These are phyloP conservation scores for Drosophila ustulata DNA, from an alignment of 2,888 invertebrate species.

Conservation along the genomic window DNA sequence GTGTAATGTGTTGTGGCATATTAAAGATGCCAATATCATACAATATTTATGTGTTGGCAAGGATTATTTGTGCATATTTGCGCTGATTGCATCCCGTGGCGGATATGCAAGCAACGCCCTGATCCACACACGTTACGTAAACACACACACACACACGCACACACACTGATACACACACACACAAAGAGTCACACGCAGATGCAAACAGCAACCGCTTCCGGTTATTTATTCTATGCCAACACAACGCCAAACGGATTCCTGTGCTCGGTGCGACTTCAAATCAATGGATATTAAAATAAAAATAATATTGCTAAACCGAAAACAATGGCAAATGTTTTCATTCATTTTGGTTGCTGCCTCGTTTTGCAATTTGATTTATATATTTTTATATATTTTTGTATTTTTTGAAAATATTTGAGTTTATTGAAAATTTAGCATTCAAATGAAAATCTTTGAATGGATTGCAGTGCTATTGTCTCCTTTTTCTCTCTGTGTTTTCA, in stretches of 20 bases:
- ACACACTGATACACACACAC: constrained; percentile 10
- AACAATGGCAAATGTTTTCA: constrained; percentile 5
- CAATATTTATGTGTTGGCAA: constrained; percentile 56
- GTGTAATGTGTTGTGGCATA: constrained; percentile 3
- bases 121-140: constrained; percentile 17
- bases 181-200: neutral
- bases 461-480: neutral
- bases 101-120: constrained; percentile 42
- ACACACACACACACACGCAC: constrained; percentile 18
- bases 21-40: constrained; percentile 36
- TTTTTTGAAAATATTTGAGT: constrained; percentile 3
- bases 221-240: constrained; percentile 42
- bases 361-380: neutral
- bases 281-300: constrained; percentile 25
- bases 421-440: constrained; percentile 14
- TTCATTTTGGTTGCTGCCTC: neutral
- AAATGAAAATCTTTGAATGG: constrained; percentile 15
- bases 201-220: constrained; percentile 59
- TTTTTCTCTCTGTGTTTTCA: constrained; percentile 9
- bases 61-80: constrained; percentile 61
- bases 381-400: constrained; percentile 4
- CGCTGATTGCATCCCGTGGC: constrained; percentile 57
- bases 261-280: constrained; percentile 13
- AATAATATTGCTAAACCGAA: constrained; percentile 4
- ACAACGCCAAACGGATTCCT: constrained; percentile 28